Evolutionary conservation across 2,113 vertebrate species (phyloP), one percentile per base, ranked within the genome.

Genomic region (Onychorhynchus coronatus): DNA sequence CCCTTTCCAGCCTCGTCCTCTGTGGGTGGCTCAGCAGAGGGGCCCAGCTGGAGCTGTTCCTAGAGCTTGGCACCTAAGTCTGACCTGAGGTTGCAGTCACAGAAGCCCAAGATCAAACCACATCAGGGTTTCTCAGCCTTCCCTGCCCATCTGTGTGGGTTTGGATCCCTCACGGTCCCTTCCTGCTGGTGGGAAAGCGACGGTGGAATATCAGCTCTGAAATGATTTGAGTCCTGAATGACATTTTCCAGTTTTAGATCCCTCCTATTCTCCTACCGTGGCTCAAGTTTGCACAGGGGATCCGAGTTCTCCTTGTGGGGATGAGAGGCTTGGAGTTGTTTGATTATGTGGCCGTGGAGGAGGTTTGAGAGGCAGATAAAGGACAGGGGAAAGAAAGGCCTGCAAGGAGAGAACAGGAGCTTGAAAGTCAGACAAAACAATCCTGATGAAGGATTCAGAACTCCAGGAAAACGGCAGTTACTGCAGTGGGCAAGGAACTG

Each of bases 391-490:
- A 77, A 59, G 35, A 52, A 55, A 78, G 11, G 11, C 22, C 66
- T 66, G 37, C 22, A 56, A 92, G 22, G 28, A 78, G 25, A 76
- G 47, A 27, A 46, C 55, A 55, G 59, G 44, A 74, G 30, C 44
- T 62, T 15, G 35, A 86, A 86, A 91, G 8, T 70, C 68, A 74
- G 80, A 91, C 89, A 85, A 91, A 92, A 93, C 88, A 91, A 52
- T 30, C 59, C 30, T 75, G 52, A 55, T 7, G 70, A 68, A 68
- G 80, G 89, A 65, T 89, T 70, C 86, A 92, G 91, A 59, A 74
- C 56, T 37, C 25, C 44, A 39, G 68, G 68, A 55, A 73, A 91
- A 92, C 6, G 61, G 70, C 17, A 89, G 89, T 83, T 72, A 35
- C 20, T 52, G 75, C 83, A 86, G 84, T 7, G 94, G 91, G 88